Percentiles rank a stretch among this genome's conserved stretches.
These are phyloP conservation scores for Oikopleura albicans DNA, from an alignment of 23 tunicate species.

Conservation along the genomic window DNA sequence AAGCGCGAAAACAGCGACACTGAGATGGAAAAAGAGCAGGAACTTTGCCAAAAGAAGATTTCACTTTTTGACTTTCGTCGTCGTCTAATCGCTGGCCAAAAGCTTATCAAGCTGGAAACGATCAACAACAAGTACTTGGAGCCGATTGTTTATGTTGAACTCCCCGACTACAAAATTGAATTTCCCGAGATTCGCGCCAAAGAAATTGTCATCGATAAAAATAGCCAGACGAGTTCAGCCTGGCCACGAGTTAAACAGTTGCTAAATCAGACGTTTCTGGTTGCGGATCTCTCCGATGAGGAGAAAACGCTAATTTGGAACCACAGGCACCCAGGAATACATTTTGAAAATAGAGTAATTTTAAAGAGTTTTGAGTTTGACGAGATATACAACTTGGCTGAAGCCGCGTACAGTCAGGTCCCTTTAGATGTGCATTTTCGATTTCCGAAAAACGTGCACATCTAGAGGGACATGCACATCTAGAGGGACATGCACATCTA, in stretches of 20 bases:
- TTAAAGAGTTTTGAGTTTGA: no score
- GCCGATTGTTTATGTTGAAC: background rate
- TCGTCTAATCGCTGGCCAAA: background rate
- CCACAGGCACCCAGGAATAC: background rate
- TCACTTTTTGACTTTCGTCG: conserved; percentile 3
- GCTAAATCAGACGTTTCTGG: background rate
- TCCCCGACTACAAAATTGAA: background rate
- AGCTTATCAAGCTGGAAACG: background rate
- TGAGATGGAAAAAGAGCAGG: background rate
- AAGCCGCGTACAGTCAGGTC: no score
- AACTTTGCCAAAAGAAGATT: background rate
- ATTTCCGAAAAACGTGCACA: no score
- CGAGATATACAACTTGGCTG: no score
- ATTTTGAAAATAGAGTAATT: no score
- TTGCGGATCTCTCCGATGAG: background rate
- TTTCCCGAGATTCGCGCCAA: background rate
- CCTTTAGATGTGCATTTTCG: no score
- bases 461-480: no score
- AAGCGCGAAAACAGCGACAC: background rate
- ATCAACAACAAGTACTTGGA: background rate
- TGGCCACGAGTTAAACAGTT: background rate
- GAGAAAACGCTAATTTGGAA: background rate
- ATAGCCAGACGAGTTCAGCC: background rate
- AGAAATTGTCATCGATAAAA: background rate
- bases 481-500: no score